Evolutionary conservation across 2,797 vertebrate species (phyloP).

Genomic region (Anniella stebbinsi): DNA sequence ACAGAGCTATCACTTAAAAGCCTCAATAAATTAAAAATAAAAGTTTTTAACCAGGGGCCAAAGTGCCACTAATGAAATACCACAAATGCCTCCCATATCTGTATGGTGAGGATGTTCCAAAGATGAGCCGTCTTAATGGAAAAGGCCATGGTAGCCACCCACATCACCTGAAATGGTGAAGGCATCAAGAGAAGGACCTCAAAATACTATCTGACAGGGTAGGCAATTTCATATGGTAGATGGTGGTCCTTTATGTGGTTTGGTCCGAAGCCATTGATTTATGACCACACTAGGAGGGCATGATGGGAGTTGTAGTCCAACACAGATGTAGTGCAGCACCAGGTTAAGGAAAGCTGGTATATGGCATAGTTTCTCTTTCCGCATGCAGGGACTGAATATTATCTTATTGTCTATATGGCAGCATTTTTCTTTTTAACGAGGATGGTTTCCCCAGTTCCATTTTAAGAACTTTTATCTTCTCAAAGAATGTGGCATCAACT

Average conservation of each 20-base stretch:
- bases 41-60: neutral
- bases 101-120: neutral
- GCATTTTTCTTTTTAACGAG: neutral
- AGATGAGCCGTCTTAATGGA: neutral
- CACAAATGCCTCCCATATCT: neutral
- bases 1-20: neutral
- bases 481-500: neutral
- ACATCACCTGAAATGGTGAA: neutral
- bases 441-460: neutral
- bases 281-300: neutral
- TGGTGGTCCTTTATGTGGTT: neutral
- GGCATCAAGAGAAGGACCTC: neutral
- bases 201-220: neutral
- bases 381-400: neutral
- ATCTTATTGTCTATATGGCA: neutral
- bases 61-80: neutral
- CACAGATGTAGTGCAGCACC: neutral
- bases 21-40: neutral
- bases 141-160: neutral
- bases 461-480: conserved; percentile 3
- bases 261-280: neutral
- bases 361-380: neutral
- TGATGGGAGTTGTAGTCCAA: neutral
- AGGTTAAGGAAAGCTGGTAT: neutral
- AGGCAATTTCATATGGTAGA: neutral